Base-by-base conservation (phyloP, 2,797 vertebrate species). In the Acomys russatus region DNA sequence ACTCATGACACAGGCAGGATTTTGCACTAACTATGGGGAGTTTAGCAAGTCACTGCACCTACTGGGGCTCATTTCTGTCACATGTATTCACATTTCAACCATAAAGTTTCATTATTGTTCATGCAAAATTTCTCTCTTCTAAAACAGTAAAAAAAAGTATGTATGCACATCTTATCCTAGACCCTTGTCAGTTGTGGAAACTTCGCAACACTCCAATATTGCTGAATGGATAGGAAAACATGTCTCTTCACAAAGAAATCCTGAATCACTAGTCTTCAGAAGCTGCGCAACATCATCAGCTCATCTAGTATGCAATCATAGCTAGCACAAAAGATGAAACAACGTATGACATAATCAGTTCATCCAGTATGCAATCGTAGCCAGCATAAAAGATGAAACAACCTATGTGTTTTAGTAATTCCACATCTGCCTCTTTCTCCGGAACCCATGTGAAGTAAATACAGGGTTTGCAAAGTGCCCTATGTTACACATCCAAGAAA, bases 321-420 rank as follows among this genome's bases (percentile, higher is more conserved):
- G 90, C 92, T 86, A 95, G 84, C 38, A 83, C 61, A 59, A 51
- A 23, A 51, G 97, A 78, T 49, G 49, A n/a, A 91, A 59, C 11
- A 87, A 76, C 96, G 44, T 76, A 15, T 4, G 66, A 87, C 25
- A 97, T 94, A 88, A 95, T 95, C 83, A 96, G 25, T 70, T 97
- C 95, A 94, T 96, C 22, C n/a, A 54, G 61, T 79, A 88, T 23
- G 4, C 54, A 97, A 97, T 98, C 98, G 96, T 79, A 96, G 90
- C 92, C 86, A 95, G 84, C 38, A 83, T 56, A 59, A 51, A 23
- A 51, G 97, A 78, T 49, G 49, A n/a, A 91, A 59, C 11, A 87
- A 76, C 96, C 91, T 95, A 90, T 66, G 74, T 97, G 98, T 93
- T 97, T 97, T 91, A 61, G 97, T 97, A 98, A 98, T 95, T 98